These are phyloP conservation scores for Drymonia ruficornis DNA, from an alignment of 2,888 invertebrate species.

Conservation along the genomic window DNA sequence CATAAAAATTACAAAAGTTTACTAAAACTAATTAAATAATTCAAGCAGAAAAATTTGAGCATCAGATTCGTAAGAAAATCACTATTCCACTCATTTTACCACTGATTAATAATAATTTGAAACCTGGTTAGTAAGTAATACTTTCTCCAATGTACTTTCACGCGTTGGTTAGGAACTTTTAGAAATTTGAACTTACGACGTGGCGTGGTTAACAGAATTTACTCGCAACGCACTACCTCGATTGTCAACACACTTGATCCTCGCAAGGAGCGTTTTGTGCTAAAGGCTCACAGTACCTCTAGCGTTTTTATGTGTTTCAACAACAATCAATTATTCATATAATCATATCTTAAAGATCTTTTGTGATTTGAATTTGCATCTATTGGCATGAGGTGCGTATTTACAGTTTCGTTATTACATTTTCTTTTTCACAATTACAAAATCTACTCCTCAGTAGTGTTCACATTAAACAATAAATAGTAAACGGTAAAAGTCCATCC, in stretches of 20 bases:
- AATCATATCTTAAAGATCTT: neutral
- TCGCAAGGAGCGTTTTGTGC: no score
- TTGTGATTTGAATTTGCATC: neutral
- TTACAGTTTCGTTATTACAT: neutral
- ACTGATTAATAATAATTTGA: constrained; percentile 70
- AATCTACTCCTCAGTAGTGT: neutral
- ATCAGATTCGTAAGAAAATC: constrained; percentile 61
- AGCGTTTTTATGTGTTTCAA: neutral
- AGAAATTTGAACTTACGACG: neutral
- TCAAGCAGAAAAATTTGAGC: constrained; percentile 78
- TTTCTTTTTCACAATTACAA: neutral
- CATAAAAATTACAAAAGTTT: constrained; percentile 50
- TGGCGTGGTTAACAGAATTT: no score
- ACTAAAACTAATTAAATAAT: constrained; percentile 58
- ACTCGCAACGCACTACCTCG: no score
- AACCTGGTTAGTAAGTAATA: constrained; percentile 41
- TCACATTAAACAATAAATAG: neutral
- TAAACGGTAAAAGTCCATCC: constrained; percentile 5
- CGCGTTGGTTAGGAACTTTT: constrained; percentile 23
- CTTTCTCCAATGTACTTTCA: neutral
- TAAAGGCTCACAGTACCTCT: no score
- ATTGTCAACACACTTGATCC: no score
- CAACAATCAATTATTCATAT: neutral
- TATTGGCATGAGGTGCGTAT: constrained; percentile 4
- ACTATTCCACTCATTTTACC: constrained; percentile 69